Base-by-base conservation (phyloP, 2,113 vertebrate genomes). In the Stictonetta naevosa region DNA sequence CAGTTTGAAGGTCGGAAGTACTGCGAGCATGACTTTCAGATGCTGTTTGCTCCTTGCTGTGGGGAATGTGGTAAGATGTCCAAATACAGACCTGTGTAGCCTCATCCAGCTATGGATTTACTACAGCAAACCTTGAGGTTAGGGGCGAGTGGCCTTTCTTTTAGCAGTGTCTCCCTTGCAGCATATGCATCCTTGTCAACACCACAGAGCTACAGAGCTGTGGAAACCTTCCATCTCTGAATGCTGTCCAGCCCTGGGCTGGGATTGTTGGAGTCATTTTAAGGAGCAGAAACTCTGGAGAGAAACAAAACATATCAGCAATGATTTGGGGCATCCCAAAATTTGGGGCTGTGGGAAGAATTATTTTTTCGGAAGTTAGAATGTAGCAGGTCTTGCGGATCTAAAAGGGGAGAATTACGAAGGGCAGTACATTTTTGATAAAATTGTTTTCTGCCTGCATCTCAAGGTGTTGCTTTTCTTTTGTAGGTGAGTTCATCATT, bases 1-100 rank as follows among this genome's bases (percentile, higher is more conserved):
- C 94, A 98, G 98, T 98, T 98, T 40, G 98, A 98, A 97, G 98
- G 98, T 38, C 95, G 98, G 74, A 98, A 98, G 86, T 98, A 98
- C 90, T 98, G 98, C 3, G 98, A 98, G 50, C 98, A 98, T 12
- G 98, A 98, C 90, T 98, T 98, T 68, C 98, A 98, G 75, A 98
- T 98, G 98, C 97, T 98, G 59, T 98, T 98, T 96, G 98, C 98
- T 77, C 98, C 98, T 1, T 98, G 98, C 96, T 98, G 98, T 0
- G 97, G 98, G 18, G 95, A 98, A 38, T 98, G 98, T 7, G 98
- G 98, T 98, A 97, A 98, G 98, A 33, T 29, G 10, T 76, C 59
- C 19, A 33, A n/a, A 22, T 66, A 42, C 15, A 66, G 14, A 66
- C 36, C 15, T 58, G 11, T 72, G 6, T 22, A 53, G 25, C 33